phyloP scores from a whole-genome alignment of 2,113 vertebrate species.

The Siniperca knerii region DNA sequence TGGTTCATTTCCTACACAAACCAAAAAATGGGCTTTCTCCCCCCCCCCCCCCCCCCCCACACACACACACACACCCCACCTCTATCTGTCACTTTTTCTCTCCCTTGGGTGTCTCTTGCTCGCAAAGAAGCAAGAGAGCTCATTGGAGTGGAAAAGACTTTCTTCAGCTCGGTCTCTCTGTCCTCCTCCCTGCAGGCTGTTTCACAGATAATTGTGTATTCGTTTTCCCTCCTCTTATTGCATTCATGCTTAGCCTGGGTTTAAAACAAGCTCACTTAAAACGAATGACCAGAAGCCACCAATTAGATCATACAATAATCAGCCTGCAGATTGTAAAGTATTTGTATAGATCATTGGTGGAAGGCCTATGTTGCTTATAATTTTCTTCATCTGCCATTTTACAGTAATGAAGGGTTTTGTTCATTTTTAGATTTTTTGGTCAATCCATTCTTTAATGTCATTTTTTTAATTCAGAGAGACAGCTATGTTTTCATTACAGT shows the following conservation, averaged over 20 bases:
- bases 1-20: no score
- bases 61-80: background rate
- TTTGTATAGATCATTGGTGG: no score
- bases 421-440: no score
- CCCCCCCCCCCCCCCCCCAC: no score
- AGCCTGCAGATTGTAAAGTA: background rate
- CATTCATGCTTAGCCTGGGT: background rate
- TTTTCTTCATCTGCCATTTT: background rate
- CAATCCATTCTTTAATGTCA: no score
- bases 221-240: background rate
- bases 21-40: no score
- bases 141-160: conserved; percentile 46
- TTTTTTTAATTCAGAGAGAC: no score
- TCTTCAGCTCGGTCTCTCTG: conserved; percentile 1
- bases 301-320: background rate
- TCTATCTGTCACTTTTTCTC: conserved; percentile 37
- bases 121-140: conserved; percentile 7
- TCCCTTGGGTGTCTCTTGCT: conserved; percentile 43
- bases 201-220: conserved; percentile 21
- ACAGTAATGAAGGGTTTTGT: background rate
- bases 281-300: background rate
- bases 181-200: conserved; percentile 3
- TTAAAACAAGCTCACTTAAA: background rate
- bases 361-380: background rate
- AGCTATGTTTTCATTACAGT: no score